These are phyloP conservation scores for Cichlasoma orientale DNA, from an alignment of 2,797 vertebrate genomes.

Conservation along the genomic window DNA sequence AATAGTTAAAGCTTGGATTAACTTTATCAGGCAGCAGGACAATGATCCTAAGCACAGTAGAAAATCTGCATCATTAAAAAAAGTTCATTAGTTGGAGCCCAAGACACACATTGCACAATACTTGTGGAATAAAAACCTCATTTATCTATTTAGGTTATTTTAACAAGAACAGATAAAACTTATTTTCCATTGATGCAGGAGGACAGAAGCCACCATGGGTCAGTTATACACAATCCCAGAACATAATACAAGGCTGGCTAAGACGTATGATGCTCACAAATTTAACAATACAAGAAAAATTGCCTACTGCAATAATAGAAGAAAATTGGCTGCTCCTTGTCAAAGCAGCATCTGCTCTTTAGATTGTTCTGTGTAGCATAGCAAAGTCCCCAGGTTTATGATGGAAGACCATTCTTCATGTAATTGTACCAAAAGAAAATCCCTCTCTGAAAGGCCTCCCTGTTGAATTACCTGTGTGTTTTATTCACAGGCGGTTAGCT, in stretches of 20 bases:
- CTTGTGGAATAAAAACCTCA: background rate
- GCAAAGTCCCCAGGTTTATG: conserved; percentile 30
- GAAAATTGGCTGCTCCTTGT: conserved; percentile 22
- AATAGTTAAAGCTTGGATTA: background rate
- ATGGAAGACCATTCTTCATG: conserved; percentile 23
- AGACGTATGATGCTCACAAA: background rate
- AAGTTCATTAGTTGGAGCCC: background rate
- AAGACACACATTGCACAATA: background rate
- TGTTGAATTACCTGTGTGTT: conserved; percentile 29
- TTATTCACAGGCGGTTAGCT: conserved; percentile 3
- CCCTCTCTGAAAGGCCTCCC: conserved; percentile 14
- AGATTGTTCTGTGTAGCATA: conserved; percentile 17
- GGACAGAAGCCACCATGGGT: conserved; percentile 8
- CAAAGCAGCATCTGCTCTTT: conserved; percentile 9
- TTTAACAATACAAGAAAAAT: conserved; percentile 37
- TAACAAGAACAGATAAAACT: background rate
- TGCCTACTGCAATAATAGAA: conserved; percentile 7
- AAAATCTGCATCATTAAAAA: background rate
- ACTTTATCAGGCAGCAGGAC: background rate
- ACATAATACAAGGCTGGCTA: conserved; percentile 33
- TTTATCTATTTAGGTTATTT: background rate
- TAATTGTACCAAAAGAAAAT: conserved; percentile 33
- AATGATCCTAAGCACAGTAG: background rate
- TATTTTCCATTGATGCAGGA: background rate
- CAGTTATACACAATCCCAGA: conserved; percentile 11